Evolutionary conservation across 2,797 vertebrate genomes (phyloP).

Genomic region (Tenualosa ilisha): DNA sequence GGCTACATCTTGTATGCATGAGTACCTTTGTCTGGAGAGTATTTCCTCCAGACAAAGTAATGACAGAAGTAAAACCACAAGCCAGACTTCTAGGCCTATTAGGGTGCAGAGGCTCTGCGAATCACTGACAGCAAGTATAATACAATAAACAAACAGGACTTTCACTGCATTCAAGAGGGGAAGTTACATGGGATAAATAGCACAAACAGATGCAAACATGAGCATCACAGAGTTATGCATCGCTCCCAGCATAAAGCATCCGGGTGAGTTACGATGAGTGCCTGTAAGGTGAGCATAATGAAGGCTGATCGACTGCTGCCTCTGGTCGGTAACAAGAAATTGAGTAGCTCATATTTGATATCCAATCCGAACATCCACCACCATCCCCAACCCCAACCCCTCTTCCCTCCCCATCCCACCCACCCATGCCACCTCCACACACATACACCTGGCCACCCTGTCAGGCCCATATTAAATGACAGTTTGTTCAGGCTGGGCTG

Average conservation of each 20-base stretch:
- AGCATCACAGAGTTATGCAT: not conserved
- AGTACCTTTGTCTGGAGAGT: not conserved
- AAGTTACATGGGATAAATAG: not conserved
- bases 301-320: not conserved
- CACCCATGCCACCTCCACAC: not conserved
- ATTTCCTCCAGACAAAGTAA: not conserved
- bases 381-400: not conserved
- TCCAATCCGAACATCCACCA: not conserved
- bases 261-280: not conserved
- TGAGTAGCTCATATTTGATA: conserved; percentile 12
- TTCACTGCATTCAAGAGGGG: not conserved
- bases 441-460: not conserved
- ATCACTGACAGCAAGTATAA: not conserved
- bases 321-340: not conserved
- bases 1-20: not conserved
- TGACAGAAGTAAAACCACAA: not conserved
- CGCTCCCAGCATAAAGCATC: not conserved
- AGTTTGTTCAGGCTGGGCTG: conserved; percentile 32
- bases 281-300: not conserved
- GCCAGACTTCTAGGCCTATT: not conserved
- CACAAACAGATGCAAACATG: not conserved
- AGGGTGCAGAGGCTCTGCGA: not conserved
- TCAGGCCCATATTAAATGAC: conserved; percentile 43
- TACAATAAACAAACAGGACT: not conserved
- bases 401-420: not conserved